These are phyloP conservation scores for Erannis defoliaria DNA, from an alignment of 2,888 invertebrate genomes.

Conservation along the genomic window DNA sequence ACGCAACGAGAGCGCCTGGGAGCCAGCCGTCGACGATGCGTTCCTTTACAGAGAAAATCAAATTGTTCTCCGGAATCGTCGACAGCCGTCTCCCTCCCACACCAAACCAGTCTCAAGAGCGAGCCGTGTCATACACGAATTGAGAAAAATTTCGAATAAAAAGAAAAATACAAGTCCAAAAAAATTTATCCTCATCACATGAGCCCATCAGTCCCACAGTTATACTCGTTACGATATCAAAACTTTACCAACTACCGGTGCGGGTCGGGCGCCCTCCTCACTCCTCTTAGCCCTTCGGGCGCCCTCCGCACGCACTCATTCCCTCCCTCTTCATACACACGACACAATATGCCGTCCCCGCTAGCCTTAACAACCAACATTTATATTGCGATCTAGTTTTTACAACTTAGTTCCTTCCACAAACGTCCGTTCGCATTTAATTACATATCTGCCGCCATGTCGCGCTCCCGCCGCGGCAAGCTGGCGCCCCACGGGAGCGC, in stretches of 20 bases:
- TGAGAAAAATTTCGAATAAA: slow-evolving; percentile 65
- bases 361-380: slow-evolving; percentile 74
- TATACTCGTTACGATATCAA: slow-evolving; percentile 72
- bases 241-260: slow-evolving; percentile 63
- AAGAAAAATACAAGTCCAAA: slow-evolving; percentile 58
- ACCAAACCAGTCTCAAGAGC: slow-evolving; percentile 77
- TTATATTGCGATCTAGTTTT: slow-evolving; percentile 81
- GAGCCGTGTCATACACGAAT: slow-evolving; percentile 82
- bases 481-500: slow-evolving; percentile 39
- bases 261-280: slow-evolving; percentile 34
- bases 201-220: slow-evolving; percentile 81
- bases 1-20: slow-evolving; percentile 48
- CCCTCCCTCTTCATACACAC: slow-evolving; percentile 77
- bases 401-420: slow-evolving; percentile 74
- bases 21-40: slow-evolving; percentile 27
- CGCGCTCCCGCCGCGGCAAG: slow-evolving; percentile 39
- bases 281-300: background rate
- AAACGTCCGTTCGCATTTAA: slow-evolving; percentile 65
- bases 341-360: slow-evolving; percentile 79
- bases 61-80: slow-evolving; percentile 8
- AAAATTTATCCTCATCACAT: slow-evolving; percentile 81
- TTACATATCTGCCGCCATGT: slow-evolving; percentile 54
- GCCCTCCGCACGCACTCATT: slow-evolving; percentile 40
- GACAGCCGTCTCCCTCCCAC: slow-evolving; percentile 49
- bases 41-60: slow-evolving; percentile 8